A percentile compares a stretch with the other conserved stretches of the same genome.
Evolutionary conservation across 2,888 invertebrate genomes (phyloP).

Genomic region (Mechanitis mazaeus): DNA sequence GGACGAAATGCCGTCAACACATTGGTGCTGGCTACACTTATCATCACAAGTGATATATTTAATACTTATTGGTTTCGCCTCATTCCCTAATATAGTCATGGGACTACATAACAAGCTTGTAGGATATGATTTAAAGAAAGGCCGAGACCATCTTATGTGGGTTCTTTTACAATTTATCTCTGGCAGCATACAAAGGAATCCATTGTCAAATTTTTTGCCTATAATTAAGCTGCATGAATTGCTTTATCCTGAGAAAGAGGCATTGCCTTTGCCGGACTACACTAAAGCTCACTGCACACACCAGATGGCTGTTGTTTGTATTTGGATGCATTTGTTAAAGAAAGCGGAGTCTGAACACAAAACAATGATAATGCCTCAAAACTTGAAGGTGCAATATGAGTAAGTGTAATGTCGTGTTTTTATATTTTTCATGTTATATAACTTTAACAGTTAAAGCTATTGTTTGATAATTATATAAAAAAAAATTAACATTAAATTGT

Average conservation of each 20-base stretch:
- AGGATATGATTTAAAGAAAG: constrained; percentile 88
- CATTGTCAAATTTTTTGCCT: constrained; percentile 90
- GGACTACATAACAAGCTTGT: constrained; percentile 90
- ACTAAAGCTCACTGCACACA: constrained; percentile 90
- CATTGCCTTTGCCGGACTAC: constrained; percentile 91
- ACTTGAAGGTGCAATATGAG: constrained; percentile 89
- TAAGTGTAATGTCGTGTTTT: constrained; percentile 55
- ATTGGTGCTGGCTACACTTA: constrained; percentile 94
- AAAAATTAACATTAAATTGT: background rate
- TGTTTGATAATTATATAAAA: background rate
- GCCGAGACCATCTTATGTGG: constrained; percentile 99
- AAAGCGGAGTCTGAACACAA: constrained; percentile 93
- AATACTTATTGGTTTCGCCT: constrained; percentile 94
- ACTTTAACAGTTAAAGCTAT: no score
- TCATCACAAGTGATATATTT: constrained; percentile 96
- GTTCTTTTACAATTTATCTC: constrained; percentile 97
- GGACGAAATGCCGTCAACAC: constrained; percentile 79
- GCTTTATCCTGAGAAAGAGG: constrained; percentile 94
- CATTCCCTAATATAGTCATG: constrained; percentile 94
- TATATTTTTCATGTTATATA: background rate
- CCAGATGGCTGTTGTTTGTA: constrained; percentile 95
- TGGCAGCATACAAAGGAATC: constrained; percentile 96
- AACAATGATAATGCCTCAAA: constrained; percentile 87
- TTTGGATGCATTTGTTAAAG: constrained; percentile 96
- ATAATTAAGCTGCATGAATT: constrained; percentile 94